A percentile compares a stretch with the other conserved stretches of the same genome.
phyloP scores from a whole-genome alignment of 53 echinoderm and acorn worm species.

The Crossaster papposus region DNA sequence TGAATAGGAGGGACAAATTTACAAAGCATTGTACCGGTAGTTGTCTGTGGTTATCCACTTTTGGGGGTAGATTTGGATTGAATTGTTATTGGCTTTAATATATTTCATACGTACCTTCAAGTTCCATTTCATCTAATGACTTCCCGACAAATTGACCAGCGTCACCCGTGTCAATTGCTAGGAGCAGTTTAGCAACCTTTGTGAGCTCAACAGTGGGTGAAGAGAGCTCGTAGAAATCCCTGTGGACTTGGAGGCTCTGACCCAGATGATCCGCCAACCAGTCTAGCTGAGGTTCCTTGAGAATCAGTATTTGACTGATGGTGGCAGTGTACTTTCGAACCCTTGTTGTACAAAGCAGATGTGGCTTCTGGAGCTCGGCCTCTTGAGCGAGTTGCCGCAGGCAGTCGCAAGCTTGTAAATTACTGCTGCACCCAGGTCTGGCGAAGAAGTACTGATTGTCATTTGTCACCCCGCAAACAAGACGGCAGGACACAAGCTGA shows the following conservation, averaged over 20 bases:
- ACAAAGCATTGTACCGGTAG: no score
- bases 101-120: background rate
- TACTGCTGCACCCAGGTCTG: conserved; percentile 29
- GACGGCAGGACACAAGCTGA: conserved; percentile 26
- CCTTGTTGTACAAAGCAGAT: conserved; percentile 55
- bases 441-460: conserved; percentile 67
- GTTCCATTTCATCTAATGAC: background rate
- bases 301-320: conserved; percentile 53
- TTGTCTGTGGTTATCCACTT: no score
- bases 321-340: conserved; percentile 64
- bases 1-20: no score
- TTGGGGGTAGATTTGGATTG: no score
- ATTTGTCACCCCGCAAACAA: conserved; percentile 31
- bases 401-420: no score
- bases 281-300: conserved; percentile 55
- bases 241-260: conserved; percentile 55
- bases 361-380: conserved; percentile 53
- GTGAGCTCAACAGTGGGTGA: no score
- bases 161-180: no score
- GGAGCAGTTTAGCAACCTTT: no score
- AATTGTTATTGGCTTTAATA: no score
- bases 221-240: conserved; percentile 24
- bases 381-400: conserved; percentile 48
- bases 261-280: conserved; percentile 69
- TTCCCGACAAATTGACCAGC: no score